A percentile compares a stretch with the other conserved stretches of the same genome.
These are phyloP conservation scores for Acrossocheilus fasciatus DNA, from an alignment of 2,797 vertebrate species.

Conservation along the genomic window DNA sequence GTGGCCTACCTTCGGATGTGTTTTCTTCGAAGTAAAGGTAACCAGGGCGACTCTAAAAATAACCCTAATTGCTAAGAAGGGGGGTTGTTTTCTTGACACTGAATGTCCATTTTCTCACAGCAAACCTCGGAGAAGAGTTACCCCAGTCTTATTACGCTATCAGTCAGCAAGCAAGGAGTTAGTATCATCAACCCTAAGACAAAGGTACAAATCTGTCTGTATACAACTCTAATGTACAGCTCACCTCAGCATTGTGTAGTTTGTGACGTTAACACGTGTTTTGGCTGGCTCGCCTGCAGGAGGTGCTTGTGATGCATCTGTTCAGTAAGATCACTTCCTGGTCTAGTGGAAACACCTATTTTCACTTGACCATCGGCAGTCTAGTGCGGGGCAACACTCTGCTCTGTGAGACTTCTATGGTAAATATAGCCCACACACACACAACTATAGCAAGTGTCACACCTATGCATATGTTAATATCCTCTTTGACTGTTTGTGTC, in stretches of 20 bases:
- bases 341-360: constrained; percentile 84
- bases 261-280: neutral
- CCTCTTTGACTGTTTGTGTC: neutral
- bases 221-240: neutral
- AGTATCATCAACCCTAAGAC: constrained; percentile 86
- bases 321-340: constrained; percentile 91
- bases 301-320: constrained; percentile 82
- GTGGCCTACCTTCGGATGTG: constrained; percentile 93
- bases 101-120: constrained; percentile 71
- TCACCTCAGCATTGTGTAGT: neutral
- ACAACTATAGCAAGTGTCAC: neutral
- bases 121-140: constrained; percentile 91
- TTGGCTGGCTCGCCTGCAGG: constrained; percentile 72
- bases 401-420: constrained; percentile 89
- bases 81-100: constrained; percentile 29
- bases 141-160: constrained; percentile 82
- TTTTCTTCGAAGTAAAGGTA: constrained; percentile 96
- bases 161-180: constrained; percentile 91
- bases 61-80: neutral
- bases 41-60: constrained; percentile 22
- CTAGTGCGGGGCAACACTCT: constrained; percentile 81
- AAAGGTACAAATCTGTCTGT: constrained; percentile 81
- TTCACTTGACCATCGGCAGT: constrained; percentile 89
- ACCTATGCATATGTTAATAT: neutral
- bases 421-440: constrained; percentile 70